Conservation (phyloP, 2,113 vertebrate species). For the Cyprinodon brontotheroides region DNA sequence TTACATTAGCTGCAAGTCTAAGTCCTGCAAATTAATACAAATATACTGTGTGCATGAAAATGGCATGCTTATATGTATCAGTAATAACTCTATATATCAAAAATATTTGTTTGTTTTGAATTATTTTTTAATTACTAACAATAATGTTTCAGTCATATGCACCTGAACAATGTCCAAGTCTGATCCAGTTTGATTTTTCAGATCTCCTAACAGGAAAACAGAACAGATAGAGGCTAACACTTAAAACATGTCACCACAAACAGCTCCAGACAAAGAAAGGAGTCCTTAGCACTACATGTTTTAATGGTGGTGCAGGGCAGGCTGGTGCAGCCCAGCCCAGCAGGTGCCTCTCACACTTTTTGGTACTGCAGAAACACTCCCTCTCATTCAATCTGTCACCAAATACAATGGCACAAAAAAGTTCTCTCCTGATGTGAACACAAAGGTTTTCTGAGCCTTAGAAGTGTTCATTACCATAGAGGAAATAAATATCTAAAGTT, state of each 20-base stretch:
- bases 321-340: constrained; percentile 87
- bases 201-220: constrained; percentile 80
- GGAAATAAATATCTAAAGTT: constrained; percentile 81
- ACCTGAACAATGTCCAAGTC: constrained; percentile 16
- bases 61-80: too few species aligned
- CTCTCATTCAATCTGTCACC: constrained; percentile 91
- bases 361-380: constrained; percentile 88
- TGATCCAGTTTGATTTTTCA: constrained; percentile 44
- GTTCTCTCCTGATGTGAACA: constrained; percentile 70
- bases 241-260: constrained; percentile 88
- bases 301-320: constrained; percentile 83
- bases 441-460: constrained; percentile 82
- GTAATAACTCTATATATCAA: too few species aligned
- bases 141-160: background rate
- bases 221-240: constrained; percentile 90
- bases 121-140: background rate
- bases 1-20: too few species aligned
- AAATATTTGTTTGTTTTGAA: background rate
- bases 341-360: constrained; percentile 91
- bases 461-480: constrained; percentile 51
- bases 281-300: constrained; percentile 82
- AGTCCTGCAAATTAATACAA: too few species aligned
- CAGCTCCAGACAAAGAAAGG: constrained; percentile 87
- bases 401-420: constrained; percentile 88
- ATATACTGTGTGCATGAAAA: too few species aligned